Evolutionary conservation across 1,140 invertebrate genomes (phyloP).

Genomic region (Melipona quadrifasciata): DNA sequence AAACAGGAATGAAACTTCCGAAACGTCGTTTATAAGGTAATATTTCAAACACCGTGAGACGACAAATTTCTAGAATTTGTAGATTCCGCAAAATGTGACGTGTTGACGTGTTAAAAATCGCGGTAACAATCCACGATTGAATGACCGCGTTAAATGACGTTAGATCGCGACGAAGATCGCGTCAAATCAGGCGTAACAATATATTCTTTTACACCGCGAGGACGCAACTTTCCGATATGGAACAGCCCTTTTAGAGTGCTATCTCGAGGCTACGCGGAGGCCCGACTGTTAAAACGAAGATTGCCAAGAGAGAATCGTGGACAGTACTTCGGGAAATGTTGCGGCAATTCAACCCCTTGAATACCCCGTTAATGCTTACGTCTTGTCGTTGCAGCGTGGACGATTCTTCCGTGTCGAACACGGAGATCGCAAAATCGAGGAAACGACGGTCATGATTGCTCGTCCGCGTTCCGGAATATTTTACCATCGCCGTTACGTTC

Average conservation of each 20-base stretch:
- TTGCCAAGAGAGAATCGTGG: conserved; percentile 55
- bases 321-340: conserved; percentile 62
- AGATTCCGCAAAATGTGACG: background rate
- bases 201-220: conserved; percentile 16
- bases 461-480: conserved; percentile 66
- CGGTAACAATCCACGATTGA: background rate
- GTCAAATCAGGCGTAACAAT: conserved; percentile 33
- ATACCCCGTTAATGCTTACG: conserved; percentile 58
- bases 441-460: conserved; percentile 64
- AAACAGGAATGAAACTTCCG: background rate
- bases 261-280: conserved; percentile 14
- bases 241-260: conserved; percentile 28
- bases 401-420: conserved; percentile 23
- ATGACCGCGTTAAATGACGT: background rate
- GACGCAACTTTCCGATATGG: background rate
- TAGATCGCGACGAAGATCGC: conserved; percentile 11
- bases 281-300: conserved; percentile 49
- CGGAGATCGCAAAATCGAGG: conserved; percentile 39
- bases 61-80: background rate
- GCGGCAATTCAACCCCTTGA: conserved; percentile 65
- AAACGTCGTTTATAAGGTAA: background rate
- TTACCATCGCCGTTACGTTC: conserved; percentile 16
- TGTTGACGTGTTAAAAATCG: background rate
- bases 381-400: conserved; percentile 27
- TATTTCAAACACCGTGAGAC: background rate